Evolutionary conservation across 1,140 invertebrate species (phyloP), one percentile per base, ranked within the genome.

Genomic region (Belonocnema kinseyi): DNA sequence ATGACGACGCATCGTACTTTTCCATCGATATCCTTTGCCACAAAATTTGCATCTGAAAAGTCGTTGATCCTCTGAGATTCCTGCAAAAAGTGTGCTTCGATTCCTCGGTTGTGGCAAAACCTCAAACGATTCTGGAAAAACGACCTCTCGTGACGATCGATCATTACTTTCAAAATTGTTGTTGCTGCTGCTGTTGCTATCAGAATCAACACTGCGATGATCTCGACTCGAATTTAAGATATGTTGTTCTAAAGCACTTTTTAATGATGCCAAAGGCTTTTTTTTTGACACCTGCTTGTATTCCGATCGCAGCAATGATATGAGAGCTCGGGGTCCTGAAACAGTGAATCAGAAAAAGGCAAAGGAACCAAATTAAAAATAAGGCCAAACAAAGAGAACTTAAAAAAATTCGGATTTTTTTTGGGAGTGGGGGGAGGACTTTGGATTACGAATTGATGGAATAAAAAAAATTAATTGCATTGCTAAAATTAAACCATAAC

Each of bases 21-120:
- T 96, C 95, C 95, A 96, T 83, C 95, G 92, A 87, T 96, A 96
- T 26, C 94, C 93, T 87, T 96, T 96, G 56, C 95, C 95, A 89
- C 96, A 97, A 85, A 96, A 95, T 58, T 95, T 92, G 85, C 96
- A 96, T 40, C 95, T 93, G 87, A 95, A 96, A 87, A 94, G 94
- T 1, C 94, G 91, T 80, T 91, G 91, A 72, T 94, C 93, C 82
- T 95, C 95, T 0, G 89, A 78, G 8, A 91, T 87, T 0, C 88
- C 90, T 82, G 90, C 87, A 76, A 90, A 91, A 66, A 90, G 78
- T 21, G 85, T 82, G 70, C 85, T 91, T 1, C 90, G 81, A 53
- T 91, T 89, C 0, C 87, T 83, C 2, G 90, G 90, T 46, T 90
- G 90, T 1, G 90, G 90, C 8, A 91, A 71, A 2, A 91, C 90